These are phyloP conservation scores for Slavum lentiscoides DNA, from an alignment of 2,888 invertebrate species.

Conservation along the genomic window DNA sequence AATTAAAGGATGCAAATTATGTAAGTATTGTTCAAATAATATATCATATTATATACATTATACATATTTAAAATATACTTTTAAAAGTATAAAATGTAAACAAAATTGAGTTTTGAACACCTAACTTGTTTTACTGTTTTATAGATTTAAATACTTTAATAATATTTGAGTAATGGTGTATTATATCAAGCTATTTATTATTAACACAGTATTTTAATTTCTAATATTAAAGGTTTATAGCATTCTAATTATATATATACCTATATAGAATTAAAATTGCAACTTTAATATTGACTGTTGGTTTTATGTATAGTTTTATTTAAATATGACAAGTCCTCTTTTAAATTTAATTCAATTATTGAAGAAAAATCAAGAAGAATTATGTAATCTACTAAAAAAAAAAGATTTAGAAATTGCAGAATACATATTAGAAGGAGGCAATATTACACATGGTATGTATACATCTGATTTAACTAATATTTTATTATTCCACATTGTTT, in stretches of 20 bases:
- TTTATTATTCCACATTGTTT: background rate
- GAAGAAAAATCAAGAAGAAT: conserved; percentile 61
- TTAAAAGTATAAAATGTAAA: background rate
- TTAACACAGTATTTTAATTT: no score
- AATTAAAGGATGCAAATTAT: conserved; percentile 21
- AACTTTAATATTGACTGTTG: background rate
- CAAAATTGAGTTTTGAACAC: background rate
- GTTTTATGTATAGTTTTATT: conserved; percentile 57
- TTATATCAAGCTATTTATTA: no score
- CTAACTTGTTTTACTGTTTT: background rate
- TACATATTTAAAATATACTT: no score
- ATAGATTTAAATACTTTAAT: background rate
- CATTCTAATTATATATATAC: background rate
- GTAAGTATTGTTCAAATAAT: conserved; percentile 23
- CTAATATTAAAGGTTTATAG: background rate
- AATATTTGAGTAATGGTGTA: background rate
- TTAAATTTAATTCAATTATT: conserved; percentile 62
- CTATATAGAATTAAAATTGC: background rate
- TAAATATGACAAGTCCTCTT: conserved; percentile 59
- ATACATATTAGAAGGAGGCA: conserved; percentile 61
- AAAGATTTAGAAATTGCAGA: conserved; percentile 66
- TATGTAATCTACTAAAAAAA: conserved; percentile 61
- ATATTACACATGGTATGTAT: conserved; percentile 55
- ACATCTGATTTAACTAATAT: background rate
- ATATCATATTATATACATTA: background rate